Percentiles rank a stretch among this genome's conserved stretches.
These are phyloP conservation scores for Heliconius hortense DNA, from an alignment of 2,888 invertebrate genomes.

Conservation along the genomic window DNA sequence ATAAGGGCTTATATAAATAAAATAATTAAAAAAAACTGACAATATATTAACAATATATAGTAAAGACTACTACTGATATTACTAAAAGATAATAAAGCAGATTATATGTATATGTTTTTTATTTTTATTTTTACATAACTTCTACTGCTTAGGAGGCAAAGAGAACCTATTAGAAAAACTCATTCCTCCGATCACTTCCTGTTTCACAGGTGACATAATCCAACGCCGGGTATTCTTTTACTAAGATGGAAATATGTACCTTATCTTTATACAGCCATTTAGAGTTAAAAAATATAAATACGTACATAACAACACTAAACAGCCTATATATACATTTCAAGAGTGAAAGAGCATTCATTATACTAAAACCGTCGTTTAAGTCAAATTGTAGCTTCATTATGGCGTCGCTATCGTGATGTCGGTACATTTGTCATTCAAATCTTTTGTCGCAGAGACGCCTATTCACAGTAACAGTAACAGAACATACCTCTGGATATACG, in stretches of 20 bases:
- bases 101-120: too few species aligned
- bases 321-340: not conserved
- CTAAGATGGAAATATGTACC: not conserved
- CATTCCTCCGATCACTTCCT: too few species aligned
- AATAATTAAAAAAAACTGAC: too few species aligned
- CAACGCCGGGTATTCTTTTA: not conserved
- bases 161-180: too few species aligned
- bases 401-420: conserved; percentile 16
- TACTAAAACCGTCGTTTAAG: conserved; percentile 25
- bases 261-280: not conserved
- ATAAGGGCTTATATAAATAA: too few species aligned
- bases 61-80: too few species aligned
- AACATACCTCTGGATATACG: not conserved
- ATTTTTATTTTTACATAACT: too few species aligned
- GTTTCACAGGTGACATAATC: too few species aligned
- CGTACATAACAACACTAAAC: not conserved
- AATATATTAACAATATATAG: too few species aligned
- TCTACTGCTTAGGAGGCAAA: too few species aligned
- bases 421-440: conserved; percentile 28
- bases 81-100: too few species aligned
- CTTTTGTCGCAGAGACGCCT: conserved; percentile 24
- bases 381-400: conserved; percentile 25
- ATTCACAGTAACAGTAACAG: not conserved
- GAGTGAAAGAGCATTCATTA: conserved; percentile 11
- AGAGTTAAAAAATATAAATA: not conserved